Percentiles rank a stretch among this genome's conserved stretches.
Evolutionary conservation across 2,888 invertebrate genomes (phyloP).

Genomic region (Drosophila recens): DNA sequence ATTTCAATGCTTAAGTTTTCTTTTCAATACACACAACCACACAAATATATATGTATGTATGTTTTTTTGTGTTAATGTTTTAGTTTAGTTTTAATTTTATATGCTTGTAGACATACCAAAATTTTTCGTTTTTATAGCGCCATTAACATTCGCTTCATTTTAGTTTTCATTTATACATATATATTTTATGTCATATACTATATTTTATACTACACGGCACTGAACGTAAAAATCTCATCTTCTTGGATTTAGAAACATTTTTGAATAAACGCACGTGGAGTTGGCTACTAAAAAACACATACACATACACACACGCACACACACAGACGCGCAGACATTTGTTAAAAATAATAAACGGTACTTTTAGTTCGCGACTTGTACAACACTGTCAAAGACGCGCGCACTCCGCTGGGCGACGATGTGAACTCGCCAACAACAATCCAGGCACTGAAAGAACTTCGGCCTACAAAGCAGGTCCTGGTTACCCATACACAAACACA

Average conservation of each 20-base stretch:
- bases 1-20: constrained; percentile 44
- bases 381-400: constrained; percentile 40
- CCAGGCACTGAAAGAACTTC: constrained; percentile 82
- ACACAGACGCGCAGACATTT: constrained; percentile 30
- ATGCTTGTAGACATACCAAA: constrained; percentile 32
- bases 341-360: constrained; percentile 51
- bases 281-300: constrained; percentile 27
- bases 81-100: constrained; percentile 25
- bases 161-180: constrained; percentile 1
- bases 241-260: constrained; percentile 53
- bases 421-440: constrained; percentile 84
- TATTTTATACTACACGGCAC: constrained; percentile 30
- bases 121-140: constrained; percentile 29
- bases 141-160: too few relatives aligned
- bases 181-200: constrained; percentile 14
- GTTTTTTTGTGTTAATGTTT: constrained; percentile 6
- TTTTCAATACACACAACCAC: not conserved
- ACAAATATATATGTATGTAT: not conserved
- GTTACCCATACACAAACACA: constrained; percentile 43
- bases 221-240: constrained; percentile 46
- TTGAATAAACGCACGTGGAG: constrained; percentile 57
- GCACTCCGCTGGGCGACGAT: constrained; percentile 61
- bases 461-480: constrained; percentile 61
- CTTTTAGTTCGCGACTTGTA: constrained; percentile 42
- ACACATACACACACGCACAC: constrained; percentile 29